Percentiles rank a stretch among this genome's conserved stretches.
phyloP scores from a whole-genome alignment of 1,140 invertebrate genomes.

The Atta cephalotes region DNA sequence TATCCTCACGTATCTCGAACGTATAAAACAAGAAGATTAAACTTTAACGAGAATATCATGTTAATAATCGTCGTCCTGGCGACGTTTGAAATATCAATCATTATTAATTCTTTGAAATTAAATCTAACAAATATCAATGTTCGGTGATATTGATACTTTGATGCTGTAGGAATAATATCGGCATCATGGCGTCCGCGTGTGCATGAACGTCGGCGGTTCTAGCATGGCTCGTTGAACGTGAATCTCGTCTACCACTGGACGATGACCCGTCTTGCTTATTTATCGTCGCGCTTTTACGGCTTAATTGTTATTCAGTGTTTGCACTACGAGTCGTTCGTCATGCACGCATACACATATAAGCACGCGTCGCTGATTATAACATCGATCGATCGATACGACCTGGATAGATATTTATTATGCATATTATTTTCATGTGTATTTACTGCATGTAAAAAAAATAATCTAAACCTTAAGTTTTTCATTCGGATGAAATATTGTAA shows the following conservation, averaged over 20 bases:
- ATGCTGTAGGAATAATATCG: not conserved
- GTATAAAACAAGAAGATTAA: not conserved
- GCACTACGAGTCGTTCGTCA: conserved; percentile 20
- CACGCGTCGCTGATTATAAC: not conserved
- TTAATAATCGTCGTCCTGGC: not conserved
- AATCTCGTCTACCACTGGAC: conserved; percentile 79
- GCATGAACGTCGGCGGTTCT: conserved; percentile 65
- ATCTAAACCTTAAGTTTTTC: not conserved
- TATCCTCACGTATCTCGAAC: too few species aligned
- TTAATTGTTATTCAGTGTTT: conserved; percentile 69
- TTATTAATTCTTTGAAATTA: not conserved
- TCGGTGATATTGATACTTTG: not conserved
- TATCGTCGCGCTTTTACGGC: conserved; percentile 73
- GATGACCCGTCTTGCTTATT: conserved; percentile 80
- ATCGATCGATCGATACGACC: conserved; percentile 3
- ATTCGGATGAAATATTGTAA: not conserved
- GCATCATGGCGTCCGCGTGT: conserved; percentile 37
- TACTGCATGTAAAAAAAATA: not conserved
- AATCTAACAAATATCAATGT: not conserved
- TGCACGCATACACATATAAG: not conserved
- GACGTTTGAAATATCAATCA: not conserved
- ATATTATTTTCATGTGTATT: not conserved
- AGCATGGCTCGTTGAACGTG: conserved; percentile 77
- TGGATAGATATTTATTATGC: not conserved
- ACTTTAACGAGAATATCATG: not conserved